Conservation (phyloP, 2,113 vertebrate species). For the Oenanthe melanoleuca region DNA sequence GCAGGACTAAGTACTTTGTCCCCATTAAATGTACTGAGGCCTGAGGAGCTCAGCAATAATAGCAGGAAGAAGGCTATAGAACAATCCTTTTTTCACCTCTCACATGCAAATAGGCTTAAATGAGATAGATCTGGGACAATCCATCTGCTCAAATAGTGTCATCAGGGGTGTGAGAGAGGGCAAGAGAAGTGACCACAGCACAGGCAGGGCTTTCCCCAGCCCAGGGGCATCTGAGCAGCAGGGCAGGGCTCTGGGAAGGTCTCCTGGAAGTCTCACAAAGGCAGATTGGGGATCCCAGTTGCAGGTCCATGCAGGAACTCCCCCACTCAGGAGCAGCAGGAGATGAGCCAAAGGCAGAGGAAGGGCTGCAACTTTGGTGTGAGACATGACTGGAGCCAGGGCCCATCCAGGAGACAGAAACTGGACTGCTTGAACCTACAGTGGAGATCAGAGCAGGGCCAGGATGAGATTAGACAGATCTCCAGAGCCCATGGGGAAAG, state of each 20-base stretch:
- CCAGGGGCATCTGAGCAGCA: not conserved
- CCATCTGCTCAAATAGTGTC: not conserved
- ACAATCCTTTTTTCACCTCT: rapidly evolving
- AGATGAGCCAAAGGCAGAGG: not conserved
- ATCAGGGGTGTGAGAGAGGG: not conserved
- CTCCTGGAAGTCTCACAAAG: not conserved
- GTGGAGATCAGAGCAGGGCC: not conserved
- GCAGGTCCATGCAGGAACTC: rapidly evolving
- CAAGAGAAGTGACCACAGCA: not conserved
- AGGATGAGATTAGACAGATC: not conserved
- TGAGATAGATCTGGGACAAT: not conserved
- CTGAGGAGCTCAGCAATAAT: not conserved
- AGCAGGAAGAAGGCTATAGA: not conserved
- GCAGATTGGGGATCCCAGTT: not conserved
- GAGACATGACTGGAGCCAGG: not conserved
- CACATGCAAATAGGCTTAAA: not conserved
- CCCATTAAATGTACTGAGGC: not conserved
- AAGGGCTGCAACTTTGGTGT: too few relatives aligned
- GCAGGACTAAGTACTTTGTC: not conserved
- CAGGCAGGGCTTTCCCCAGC: not conserved
- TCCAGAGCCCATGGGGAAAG: not conserved
- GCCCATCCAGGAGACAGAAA: not conserved
- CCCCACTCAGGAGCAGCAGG: not conserved
- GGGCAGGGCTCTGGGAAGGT: not conserved
- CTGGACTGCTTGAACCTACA: not conserved